phyloP scores from a whole-genome alignment of 92 coral and sea anemone genomes.

The Ricordea florida region DNA sequence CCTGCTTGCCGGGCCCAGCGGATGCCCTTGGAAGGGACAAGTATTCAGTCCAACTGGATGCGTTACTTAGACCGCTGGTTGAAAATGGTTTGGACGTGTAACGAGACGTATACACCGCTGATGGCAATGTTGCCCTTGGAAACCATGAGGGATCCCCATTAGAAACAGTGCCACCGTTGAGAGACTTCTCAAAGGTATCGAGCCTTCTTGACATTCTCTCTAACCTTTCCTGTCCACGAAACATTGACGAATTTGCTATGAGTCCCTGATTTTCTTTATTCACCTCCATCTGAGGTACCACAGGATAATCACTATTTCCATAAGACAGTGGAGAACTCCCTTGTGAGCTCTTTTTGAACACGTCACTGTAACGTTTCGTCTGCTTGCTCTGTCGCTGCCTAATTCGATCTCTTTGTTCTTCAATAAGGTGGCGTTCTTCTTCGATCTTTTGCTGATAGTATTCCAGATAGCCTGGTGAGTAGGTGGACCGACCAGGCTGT shows the following conservation, averaged over 20 bases:
- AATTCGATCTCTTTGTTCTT: conserved; percentile 68
- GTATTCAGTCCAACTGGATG: conserved; percentile 62
- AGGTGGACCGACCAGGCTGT: neutral
- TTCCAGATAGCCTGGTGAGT: conserved; percentile 69
- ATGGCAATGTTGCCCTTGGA: no score
- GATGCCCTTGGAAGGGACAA: conserved; percentile 31
- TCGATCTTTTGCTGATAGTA: conserved; percentile 77
- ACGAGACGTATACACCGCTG: neutral
- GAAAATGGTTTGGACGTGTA: conserved; percentile 31
- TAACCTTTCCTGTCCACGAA: neutral
- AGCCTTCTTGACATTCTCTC: neutral
- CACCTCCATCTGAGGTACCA: neutral
- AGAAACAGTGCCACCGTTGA: neutral
- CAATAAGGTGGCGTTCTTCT: conserved; percentile 75
- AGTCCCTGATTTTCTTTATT: conserved; percentile 20
- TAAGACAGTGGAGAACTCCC: no score
- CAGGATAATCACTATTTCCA: no score
- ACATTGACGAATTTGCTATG: conserved; percentile 3
- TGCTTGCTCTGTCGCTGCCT: conserved; percentile 59
- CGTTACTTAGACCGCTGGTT: conserved; percentile 44
- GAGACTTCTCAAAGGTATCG: conserved; percentile 2
- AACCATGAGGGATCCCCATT: no score
- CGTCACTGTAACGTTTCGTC: conserved; percentile 56
- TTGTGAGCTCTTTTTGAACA: neutral
- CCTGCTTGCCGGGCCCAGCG: neutral